Conservation (phyloP, 2,888 invertebrate species). For the Pediacus dermestoides region DNA sequence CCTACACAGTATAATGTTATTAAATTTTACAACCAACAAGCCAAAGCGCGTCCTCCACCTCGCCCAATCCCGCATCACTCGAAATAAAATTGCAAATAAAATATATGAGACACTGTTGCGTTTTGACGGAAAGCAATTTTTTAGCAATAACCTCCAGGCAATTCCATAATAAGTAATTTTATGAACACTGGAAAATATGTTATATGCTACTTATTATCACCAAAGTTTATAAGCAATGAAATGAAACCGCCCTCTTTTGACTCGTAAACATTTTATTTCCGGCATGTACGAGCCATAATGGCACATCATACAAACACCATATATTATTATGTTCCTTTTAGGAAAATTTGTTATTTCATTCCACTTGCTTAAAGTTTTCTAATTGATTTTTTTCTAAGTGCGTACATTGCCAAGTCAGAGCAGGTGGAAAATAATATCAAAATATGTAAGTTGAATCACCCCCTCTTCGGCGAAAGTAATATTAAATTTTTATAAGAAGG, state of each 20-base stretch:
- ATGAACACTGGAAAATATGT: constrained; percentile 31
- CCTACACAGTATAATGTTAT: no score
- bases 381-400: no score
- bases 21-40: no score
- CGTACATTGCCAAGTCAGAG: no score
- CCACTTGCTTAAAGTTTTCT: no score
- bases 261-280: constrained; percentile 44
- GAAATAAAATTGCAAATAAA: constrained; percentile 17
- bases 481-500: constrained; percentile 52
- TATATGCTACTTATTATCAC: constrained; percentile 36
- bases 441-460: constrained; percentile 17
- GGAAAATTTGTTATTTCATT: no score
- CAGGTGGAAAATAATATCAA: constrained; percentile 10
- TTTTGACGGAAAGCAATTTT: constrained; percentile 17
- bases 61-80: no score
- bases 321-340: no score
- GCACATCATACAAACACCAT: no score
- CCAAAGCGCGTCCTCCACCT: no score
- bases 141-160: constrained; percentile 18
- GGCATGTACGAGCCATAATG: constrained; percentile 6
- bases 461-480: constrained; percentile 44
- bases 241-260: constrained; percentile 39
- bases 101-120: constrained; percentile 16
- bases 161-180: constrained; percentile 34
- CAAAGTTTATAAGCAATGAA: constrained; percentile 44